Percentiles rank a stretch among this genome's conserved stretches.
These are phyloP conservation scores for Rana temporaria DNA, from an alignment of 2,113 vertebrate genomes.

Conservation along the genomic window DNA sequence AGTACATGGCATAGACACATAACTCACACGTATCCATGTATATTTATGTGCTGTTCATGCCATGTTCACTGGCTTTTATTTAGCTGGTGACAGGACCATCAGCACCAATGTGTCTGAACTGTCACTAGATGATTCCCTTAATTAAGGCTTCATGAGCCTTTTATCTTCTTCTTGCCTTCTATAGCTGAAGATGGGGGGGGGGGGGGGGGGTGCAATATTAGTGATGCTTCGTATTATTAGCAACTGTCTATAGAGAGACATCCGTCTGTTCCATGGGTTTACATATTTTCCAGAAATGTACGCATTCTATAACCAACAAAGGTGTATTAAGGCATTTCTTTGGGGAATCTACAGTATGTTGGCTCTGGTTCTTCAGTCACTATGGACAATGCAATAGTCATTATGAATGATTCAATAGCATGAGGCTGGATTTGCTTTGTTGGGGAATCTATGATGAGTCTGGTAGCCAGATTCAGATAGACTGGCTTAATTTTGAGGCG, in stretches of 20 bases:
- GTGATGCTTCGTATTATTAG: background rate
- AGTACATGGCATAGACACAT: background rate
- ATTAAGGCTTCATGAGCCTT: conserved; percentile 18
- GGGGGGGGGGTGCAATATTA: background rate
- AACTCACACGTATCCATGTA: background rate
- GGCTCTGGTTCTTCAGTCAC: too few relatives aligned
- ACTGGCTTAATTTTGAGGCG: too few relatives aligned
- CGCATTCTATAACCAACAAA: too few relatives aligned
- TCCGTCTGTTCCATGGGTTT: background rate
- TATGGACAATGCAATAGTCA: too few relatives aligned
- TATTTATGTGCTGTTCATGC: conserved; percentile 16
- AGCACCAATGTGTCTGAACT: conserved; percentile 1
- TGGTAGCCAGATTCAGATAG: too few relatives aligned
- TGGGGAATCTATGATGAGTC: too few relatives aligned
- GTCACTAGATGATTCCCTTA: conserved; percentile 36
- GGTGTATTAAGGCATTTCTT: too few relatives aligned
- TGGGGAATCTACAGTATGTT: too few relatives aligned
- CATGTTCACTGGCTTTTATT: conserved; percentile 11
- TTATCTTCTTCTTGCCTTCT: background rate
- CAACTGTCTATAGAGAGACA: background rate
- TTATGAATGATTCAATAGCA: too few relatives aligned
- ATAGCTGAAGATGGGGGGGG: background rate
- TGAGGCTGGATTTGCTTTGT: too few relatives aligned
- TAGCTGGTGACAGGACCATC: conserved; percentile 21
- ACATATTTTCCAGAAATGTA: too few relatives aligned